phyloP scores from a whole-genome alignment of 2,888 invertebrate genomes.

The Drosophila anomelani region DNA sequence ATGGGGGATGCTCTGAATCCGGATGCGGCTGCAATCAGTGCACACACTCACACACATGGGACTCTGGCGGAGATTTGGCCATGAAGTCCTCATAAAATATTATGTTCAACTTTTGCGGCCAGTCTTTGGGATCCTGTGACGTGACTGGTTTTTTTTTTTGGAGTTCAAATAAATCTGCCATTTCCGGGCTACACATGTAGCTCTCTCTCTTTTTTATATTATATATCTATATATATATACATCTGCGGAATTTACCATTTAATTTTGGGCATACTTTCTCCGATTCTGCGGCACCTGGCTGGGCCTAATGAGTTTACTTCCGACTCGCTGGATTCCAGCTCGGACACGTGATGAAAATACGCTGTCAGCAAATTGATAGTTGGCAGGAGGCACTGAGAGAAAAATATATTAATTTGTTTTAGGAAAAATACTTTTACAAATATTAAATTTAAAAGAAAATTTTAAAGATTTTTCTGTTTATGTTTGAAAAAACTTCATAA shows the following conservation, averaged over 20 bases:
- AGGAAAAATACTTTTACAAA: background rate
- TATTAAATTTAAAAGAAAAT: too few relatives aligned
- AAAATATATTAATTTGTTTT: background rate
- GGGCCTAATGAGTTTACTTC: constrained; percentile 27
- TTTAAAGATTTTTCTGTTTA: too few relatives aligned
- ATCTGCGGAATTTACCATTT: background rate
- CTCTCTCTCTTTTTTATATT: background rate
- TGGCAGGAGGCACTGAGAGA: background rate
- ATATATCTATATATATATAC: background rate
- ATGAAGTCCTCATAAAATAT: constrained; percentile 75
- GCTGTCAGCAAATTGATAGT: constrained; percentile 58
- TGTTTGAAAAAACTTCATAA: too few relatives aligned
- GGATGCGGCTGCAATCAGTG: constrained; percentile 61
- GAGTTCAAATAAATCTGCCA: constrained; percentile 29
- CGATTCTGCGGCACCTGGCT: constrained; percentile 23
- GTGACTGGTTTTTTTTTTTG: constrained; percentile 26
- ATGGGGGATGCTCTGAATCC: constrained; percentile 36
- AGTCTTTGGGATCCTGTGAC: constrained; percentile 17
- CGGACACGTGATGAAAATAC: constrained; percentile 64
- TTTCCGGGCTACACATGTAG: constrained; percentile 3
- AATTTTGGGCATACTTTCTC: background rate
- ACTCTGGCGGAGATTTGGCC: constrained; percentile 58
- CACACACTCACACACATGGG: constrained; percentile 56
- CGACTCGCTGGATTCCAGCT: constrained; percentile 13
- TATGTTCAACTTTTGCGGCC: constrained; percentile 52